phyloP scores from a whole-genome alignment of 30 jellyfish, hydroid and myxozoan species.

The Hydractinia echinata region DNA sequence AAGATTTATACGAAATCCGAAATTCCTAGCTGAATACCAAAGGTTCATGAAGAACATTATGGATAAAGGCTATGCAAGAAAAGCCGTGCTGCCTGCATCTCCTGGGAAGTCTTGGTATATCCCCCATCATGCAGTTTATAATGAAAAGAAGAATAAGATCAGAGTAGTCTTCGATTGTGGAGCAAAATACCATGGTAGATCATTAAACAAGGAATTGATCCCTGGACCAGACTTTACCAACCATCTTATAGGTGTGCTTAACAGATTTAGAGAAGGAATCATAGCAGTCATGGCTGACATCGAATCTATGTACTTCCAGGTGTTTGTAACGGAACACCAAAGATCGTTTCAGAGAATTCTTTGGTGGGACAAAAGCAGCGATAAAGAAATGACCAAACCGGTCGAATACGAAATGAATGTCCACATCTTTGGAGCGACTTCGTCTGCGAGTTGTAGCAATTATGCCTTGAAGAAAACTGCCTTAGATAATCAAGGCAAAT shows the following conservation, averaged over 20 bases:
- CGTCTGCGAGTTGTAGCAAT: background rate
- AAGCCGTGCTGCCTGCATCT: background rate
- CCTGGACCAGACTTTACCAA: slow-evolving; percentile 45
- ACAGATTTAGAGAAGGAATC: no score
- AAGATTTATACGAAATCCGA: background rate
- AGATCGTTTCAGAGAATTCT: slow-evolving; percentile 20
- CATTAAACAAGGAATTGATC: background rate
- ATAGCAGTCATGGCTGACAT: slow-evolving; percentile 26
- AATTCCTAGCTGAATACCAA: background rate
- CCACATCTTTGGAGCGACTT: background rate
- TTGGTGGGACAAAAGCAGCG: slow-evolving; percentile 27
- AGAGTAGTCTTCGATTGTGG: slow-evolving; percentile 51
- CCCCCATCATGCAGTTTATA: slow-evolving; percentile 55
- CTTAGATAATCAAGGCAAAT: background rate
- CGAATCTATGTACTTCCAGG: slow-evolving; percentile 47
- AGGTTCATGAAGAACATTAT: slow-evolving; percentile 29
- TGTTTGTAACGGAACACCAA: slow-evolving; percentile 25
- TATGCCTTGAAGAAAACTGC: slow-evolving; percentile 18
- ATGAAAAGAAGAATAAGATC: slow-evolving; percentile 47
- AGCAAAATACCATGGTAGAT: slow-evolving; percentile 47
- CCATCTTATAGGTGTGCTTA: slow-evolving; percentile 12
- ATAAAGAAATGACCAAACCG: background rate
- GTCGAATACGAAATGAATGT: background rate
- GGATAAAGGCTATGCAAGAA: slow-evolving; percentile 10
- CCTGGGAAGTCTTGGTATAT: slow-evolving; percentile 51